phyloP scores from a whole-genome alignment of 1,140 invertebrate genomes.

The Wiebesia pumilae region DNA sequence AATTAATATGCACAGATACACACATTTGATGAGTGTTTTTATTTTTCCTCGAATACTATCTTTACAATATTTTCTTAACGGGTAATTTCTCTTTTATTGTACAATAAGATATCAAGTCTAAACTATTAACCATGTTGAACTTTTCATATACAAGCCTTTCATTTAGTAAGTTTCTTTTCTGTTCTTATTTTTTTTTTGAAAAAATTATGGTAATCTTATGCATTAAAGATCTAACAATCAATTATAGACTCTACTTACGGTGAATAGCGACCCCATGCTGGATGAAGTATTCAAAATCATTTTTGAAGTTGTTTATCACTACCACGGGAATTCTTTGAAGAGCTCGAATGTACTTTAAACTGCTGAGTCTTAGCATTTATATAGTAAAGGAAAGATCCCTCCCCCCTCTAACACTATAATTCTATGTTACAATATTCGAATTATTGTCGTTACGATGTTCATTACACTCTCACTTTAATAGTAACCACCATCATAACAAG shows the following conservation, averaged over 20 bases:
- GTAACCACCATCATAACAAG: conserved; percentile 14
- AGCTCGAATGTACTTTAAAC: conserved; percentile 31
- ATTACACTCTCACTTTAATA: conserved; percentile 45
- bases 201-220: conserved; percentile 20
- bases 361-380: conserved; percentile 32
- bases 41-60: not conserved
- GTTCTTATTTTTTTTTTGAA: not conserved
- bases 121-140: conserved; percentile 28
- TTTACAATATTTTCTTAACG: not conserved
- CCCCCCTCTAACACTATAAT: not conserved
- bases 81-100: not conserved
- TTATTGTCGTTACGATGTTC: not conserved
- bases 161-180: conserved; percentile 52
- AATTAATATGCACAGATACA: not conserved
- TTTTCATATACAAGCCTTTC: conserved; percentile 54
- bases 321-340: not conserved
- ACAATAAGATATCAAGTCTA: not conserved
- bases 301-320: conserved; percentile 19
- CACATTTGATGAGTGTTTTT: not conserved
- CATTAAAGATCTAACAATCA: conserved; percentile 10
- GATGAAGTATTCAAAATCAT: conserved; percentile 43
- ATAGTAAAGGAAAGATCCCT: conserved; percentile 30
- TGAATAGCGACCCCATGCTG: conserved; percentile 35
- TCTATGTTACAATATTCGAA: not conserved
- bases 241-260: conserved; percentile 44